Conservation (phyloP, 2,797 vertebrate species). For the Delichon dasypus region DNA sequence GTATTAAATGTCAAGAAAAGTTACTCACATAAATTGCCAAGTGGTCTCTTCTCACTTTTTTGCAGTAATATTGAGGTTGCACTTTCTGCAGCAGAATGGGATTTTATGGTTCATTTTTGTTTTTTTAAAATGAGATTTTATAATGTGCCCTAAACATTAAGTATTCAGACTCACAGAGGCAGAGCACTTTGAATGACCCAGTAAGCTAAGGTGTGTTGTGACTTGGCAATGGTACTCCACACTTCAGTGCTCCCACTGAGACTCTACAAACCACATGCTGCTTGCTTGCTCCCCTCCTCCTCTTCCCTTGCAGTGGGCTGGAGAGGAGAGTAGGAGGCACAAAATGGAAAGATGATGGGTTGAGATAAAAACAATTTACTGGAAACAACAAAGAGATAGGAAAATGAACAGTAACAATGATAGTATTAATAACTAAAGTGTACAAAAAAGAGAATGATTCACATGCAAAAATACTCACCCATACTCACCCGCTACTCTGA, state of each 20-base stretch:
- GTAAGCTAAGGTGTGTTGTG: background rate
- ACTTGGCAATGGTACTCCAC: background rate
- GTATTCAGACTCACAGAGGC: background rate
- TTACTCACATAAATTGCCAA: background rate
- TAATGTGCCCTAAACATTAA: background rate
- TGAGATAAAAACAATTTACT: background rate
- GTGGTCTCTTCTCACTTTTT: background rate
- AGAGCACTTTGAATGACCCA: background rate
- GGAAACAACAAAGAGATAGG: background rate
- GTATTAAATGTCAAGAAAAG: background rate
- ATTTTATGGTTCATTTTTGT: rapidly evolving
- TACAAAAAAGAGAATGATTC: background rate
- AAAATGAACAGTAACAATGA: background rate
- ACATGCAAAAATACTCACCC: background rate
- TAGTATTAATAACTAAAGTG: background rate
- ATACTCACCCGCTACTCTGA: background rate
- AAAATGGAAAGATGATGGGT: background rate
- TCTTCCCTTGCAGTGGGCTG: background rate
- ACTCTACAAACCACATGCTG: background rate
- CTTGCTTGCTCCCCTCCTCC: background rate
- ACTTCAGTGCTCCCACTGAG: background rate
- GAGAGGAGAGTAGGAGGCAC: background rate
- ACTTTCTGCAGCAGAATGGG: background rate
- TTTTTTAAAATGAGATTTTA: background rate
- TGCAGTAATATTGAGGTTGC: background rate